Evolutionary conservation across 2,113 vertebrate genomes (phyloP).

Genomic region (Rhynchomys soricoides): DNA sequence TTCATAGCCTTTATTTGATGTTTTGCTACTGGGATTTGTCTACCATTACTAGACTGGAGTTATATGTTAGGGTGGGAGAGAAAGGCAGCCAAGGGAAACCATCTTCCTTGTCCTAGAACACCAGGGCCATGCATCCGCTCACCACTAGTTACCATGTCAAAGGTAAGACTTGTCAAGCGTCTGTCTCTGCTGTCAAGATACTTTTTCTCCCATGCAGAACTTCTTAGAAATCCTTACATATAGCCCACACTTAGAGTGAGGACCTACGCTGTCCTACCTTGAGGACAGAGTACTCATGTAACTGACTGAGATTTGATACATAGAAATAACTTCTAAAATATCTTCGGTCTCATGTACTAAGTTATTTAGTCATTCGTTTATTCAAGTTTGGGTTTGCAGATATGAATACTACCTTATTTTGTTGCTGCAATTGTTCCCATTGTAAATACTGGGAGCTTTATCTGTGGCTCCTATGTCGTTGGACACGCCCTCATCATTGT

Average conservation of each 20-base stretch:
- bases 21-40: not conserved
- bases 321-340: not conserved
- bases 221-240: not conserved
- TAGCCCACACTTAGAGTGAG: not conserved
- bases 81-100: not conserved
- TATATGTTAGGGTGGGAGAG: not conserved
- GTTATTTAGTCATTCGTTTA: not conserved
- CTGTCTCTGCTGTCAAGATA: not conserved
- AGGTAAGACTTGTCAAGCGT: not conserved
- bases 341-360: not conserved
- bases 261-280: not conserved
- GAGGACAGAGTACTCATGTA: not conserved
- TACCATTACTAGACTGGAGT: not conserved
- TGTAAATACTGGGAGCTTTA: not conserved
- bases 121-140: not conserved
- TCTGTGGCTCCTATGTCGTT: not conserved
- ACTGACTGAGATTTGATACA: slow-evolving; percentile 13
- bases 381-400: not conserved
- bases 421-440: not conserved
- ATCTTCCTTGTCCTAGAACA: not conserved
- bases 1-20: not conserved
- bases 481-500: not conserved
- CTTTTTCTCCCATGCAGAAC: not conserved
- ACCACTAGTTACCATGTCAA: not conserved
- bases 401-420: not conserved